phyloP scores from a whole-genome alignment of 2,797 vertebrate genomes.

The Ambastaia sidthimunki region DNA sequence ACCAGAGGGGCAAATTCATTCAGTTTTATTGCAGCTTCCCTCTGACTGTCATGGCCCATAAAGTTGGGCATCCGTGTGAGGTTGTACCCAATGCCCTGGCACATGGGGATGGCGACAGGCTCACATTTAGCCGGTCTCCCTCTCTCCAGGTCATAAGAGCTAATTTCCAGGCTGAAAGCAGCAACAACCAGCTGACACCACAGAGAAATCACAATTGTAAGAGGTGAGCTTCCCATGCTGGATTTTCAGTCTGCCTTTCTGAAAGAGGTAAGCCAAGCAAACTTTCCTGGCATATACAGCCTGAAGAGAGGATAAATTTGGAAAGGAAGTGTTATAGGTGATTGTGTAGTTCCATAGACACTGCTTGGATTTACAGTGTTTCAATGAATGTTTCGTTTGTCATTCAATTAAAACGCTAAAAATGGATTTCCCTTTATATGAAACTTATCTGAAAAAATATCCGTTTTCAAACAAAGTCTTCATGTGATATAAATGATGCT shows the following conservation, averaged over 20 bases:
- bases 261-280: slow-evolving; percentile 13
- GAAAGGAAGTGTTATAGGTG: not conserved
- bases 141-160: slow-evolving; percentile 86
- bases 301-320: slow-evolving; percentile 3
- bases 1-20: slow-evolving; percentile 94
- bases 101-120: slow-evolving; percentile 94
- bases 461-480: slow-evolving; percentile 14
- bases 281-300: slow-evolving; percentile 30
- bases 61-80: slow-evolving; percentile 98
- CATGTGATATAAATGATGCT: slow-evolving; percentile 10
- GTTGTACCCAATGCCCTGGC: slow-evolving; percentile 97
- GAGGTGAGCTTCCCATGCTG: slow-evolving; percentile 78
- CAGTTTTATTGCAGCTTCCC: slow-evolving; percentile 92
- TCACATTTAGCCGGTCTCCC: slow-evolving; percentile 90
- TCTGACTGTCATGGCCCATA: slow-evolving; percentile 93
- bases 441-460: slow-evolving; percentile 5
- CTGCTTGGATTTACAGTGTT: not conserved
- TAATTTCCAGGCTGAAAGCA: slow-evolving; percentile 84
- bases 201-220: slow-evolving; percentile 76
- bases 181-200: slow-evolving; percentile 83
- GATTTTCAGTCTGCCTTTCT: slow-evolving; percentile 56
- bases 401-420: not conserved
- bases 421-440: not conserved
- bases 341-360: slow-evolving; percentile 25
- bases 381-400: not conserved